Base-by-base conservation (phyloP, 2,888 invertebrate genomes). In the Lathronympha strigana region DNA sequence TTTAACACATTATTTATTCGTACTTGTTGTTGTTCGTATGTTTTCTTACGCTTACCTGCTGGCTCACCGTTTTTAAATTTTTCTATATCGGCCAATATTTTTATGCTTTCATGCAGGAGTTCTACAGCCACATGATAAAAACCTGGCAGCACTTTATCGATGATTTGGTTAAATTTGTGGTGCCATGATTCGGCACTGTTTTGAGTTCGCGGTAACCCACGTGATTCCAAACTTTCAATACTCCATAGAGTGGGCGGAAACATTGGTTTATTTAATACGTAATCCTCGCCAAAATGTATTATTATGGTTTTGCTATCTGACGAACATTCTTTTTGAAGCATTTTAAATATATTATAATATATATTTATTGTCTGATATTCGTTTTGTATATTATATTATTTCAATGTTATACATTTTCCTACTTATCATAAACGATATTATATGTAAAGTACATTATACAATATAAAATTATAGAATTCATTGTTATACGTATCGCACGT, bases 141-240 rank as follows among this genome's bases (percentile, higher is more conserved):
- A 40, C 40, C 40, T 5, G 40, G 40, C 17, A 17, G 15, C 17
- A 40, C 40, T 11, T 40, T 40, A 9, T 40, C 40, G 17, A 40
- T 40, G 5, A 40, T 40, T 17, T 40, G 40, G 17, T 40, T 40
- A 17, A 40, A 40, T 8, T 17, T 4, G 17, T 40, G 40, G 5
- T 40, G 40, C 40, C 40, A 40, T 17, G 40, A 40, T 9, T 40
- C 38, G n/a, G 38, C 38, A 38, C 38, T n/a, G n/a, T 38, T 38
- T 38, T 38, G 38, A 38, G 38, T 38, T 40, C 40, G 40, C 17
- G 40, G 40, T 40, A 40, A 40, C 6, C 40, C 40, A 40, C 40
- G 40, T 15, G 40, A 40, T 6, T 40, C 17, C 40, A 40, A 17
- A 40, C 17, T 17, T 17, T 15, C 40, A 5, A 40, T 40, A 40